Base-by-base conservation (phyloP, 2,113 vertebrate genomes). In the Daboia siamensis region DNA sequence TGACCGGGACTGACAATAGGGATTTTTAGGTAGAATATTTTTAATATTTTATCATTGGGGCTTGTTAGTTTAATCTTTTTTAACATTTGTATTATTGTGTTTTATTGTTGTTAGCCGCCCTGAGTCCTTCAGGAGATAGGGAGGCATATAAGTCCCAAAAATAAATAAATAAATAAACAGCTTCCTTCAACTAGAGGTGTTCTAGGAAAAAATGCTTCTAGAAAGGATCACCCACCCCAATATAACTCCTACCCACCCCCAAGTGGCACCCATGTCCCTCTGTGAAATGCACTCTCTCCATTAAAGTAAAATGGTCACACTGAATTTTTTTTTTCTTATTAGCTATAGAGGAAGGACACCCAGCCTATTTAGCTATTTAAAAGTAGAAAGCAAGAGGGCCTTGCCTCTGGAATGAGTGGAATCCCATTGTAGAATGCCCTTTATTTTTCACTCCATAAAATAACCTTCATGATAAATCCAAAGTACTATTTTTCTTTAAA, bases 181-280 rank as follows among this genome's bases (percentile, higher is more conserved):
- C 69, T 80, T 39, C 17, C 69, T 39, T 80, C 69, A 39, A 15
- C 17, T 3, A n/a, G 69, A 39, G 33, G 5, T 39, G n/a, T 80
- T 20, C 15, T 33, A 80, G 33, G 33, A 80, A 39, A 80, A 80
- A 39, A 80, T 39, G 17, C 21, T 80, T 17, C 17, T 80, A 39
- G 33, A 80, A 39, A 80, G 69, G 69, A 21, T 21, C 6, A 80
- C 33, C 7, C 0, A 7, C 5, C 8, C 33, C 6, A 80, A 44
- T 80, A 8, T 80, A 21, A 39, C 3, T 20, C n/a, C 26, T 33
- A 6, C 0, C 3, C 33, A 2, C 1, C 0, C 33, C 74, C 17
- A 7, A 39, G n/a, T 5, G 12, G 3, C n/a, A 3, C 29, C 33
- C 69, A 3, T 9, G 17, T 80, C 74, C 17, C 74, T 21, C 33